These are phyloP conservation scores for Exephanes ischioxanthus DNA, from an alignment of 2,888 invertebrate species.

Conservation along the genomic window DNA sequence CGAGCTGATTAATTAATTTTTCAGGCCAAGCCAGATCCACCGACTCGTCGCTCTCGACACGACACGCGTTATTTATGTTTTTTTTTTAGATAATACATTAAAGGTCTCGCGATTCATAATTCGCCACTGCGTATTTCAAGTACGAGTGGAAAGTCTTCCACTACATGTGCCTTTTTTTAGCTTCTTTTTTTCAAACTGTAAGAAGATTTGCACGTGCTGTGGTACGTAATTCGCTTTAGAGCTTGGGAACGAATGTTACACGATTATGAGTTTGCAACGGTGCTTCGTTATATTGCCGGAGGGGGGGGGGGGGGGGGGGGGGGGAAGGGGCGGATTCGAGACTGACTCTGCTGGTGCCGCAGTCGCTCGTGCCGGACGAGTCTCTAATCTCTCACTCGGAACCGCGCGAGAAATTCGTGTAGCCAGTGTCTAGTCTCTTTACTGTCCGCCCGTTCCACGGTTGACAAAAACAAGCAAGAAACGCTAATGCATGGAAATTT, in stretches of 20 bases:
- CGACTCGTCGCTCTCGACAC: not conserved
- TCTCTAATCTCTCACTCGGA: constrained; percentile 38
- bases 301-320: not conserved
- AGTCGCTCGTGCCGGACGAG: constrained; percentile 22
- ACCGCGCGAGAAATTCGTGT: constrained; percentile 30
- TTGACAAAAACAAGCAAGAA: not conserved
- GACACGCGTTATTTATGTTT: not conserved
- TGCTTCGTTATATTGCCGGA: constrained; percentile 12
- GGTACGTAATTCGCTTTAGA: constrained; percentile 29
- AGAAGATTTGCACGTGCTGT: constrained; percentile 1
- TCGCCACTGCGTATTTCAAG: not conserved
- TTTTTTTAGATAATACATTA: not conserved
- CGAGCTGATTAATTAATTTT: constrained; percentile 32
- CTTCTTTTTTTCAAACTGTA: constrained; percentile 12
- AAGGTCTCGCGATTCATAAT: not conserved
- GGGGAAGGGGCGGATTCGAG: not conserved
- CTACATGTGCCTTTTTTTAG: constrained; percentile 8
- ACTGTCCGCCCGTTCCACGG: not conserved
- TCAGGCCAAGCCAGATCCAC: not conserved
- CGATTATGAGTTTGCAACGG: constrained; percentile 39
- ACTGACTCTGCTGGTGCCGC: not conserved
- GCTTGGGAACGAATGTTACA: constrained; percentile 29
- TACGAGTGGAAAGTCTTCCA: constrained; percentile 9
- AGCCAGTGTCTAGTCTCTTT: constrained; percentile 23
- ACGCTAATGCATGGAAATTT: constrained; percentile 7